These are phyloP conservation scores for Mirounga angustirostris DNA, from an alignment of 2,113 vertebrate species.

Conservation along the genomic window DNA sequence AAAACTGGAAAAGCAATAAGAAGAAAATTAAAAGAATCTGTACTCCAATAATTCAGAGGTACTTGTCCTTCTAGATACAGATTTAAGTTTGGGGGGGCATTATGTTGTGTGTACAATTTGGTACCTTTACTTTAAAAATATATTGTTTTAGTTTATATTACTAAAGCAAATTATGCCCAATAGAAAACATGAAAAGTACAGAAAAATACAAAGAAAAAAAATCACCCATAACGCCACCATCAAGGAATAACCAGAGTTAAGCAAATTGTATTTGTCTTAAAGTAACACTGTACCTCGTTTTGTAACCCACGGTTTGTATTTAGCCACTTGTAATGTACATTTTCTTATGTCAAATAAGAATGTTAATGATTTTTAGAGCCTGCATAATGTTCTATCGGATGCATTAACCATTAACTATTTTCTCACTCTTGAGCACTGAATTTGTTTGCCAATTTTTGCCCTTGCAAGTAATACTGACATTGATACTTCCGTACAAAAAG, in stretches of 20 bases:
- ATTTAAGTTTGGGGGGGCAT: neutral
- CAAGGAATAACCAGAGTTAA: neutral
- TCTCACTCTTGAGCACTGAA: neutral
- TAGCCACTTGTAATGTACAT: neutral
- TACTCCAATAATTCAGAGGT: neutral
- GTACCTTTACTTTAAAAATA: neutral
- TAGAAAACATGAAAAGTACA: neutral
- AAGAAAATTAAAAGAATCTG: neutral
- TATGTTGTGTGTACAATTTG: neutral
- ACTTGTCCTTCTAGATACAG: neutral
- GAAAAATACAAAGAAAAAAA: neutral
- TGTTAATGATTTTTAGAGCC: neutral
- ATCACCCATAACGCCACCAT: neutral
- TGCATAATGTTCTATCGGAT: neutral
- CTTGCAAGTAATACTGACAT: neutral
- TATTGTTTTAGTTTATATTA: neutral
- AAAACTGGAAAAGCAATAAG: neutral
- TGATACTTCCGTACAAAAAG: neutral
- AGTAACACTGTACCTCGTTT: neutral
- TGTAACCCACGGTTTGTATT: neutral
- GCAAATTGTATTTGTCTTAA: neutral
- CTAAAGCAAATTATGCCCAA: neutral
- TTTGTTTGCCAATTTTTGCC: neutral
- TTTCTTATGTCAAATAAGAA: neutral
- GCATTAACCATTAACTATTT: neutral